These are phyloP conservation scores for Latrodectus elegans DNA, from an alignment of 2,888 invertebrate genomes.

Conservation along the genomic window DNA sequence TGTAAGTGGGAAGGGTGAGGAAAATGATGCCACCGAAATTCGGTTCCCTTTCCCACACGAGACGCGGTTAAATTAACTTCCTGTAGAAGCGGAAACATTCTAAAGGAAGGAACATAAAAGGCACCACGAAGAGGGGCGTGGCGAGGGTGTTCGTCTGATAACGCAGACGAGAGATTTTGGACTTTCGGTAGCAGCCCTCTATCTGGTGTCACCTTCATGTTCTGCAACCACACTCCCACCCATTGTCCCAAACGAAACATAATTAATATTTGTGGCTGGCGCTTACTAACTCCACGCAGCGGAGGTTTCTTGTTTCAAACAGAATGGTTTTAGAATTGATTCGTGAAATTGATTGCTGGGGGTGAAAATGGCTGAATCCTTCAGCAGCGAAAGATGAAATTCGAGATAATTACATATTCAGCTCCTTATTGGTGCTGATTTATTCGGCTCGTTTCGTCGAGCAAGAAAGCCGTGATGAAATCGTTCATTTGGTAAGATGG, in stretches of 20 bases:
- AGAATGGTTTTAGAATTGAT: background rate
- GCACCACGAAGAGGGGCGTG: constrained; percentile 19
- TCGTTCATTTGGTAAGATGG: too few relatives aligned
- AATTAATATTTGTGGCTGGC: background rate
- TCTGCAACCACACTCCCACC: background rate
- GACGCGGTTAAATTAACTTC: constrained; percentile 53
- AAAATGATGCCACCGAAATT: background rate
- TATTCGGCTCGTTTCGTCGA: too few relatives aligned
- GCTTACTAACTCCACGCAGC: background rate
- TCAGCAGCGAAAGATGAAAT: too few relatives aligned
- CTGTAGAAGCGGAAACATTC: constrained; percentile 35
- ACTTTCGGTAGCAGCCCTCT: background rate
- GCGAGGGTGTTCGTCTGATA: constrained; percentile 1
- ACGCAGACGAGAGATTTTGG: background rate
- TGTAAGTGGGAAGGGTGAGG: too few relatives aligned
- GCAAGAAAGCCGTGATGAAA: too few relatives aligned
- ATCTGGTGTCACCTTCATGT: background rate
- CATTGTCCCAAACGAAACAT: background rate
- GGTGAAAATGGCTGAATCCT: too few relatives aligned
- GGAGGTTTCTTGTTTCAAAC: background rate
- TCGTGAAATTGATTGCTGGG: too few relatives aligned
- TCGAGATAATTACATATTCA: too few relatives aligned
- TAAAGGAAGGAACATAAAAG: constrained; percentile 42
- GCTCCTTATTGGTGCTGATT: too few relatives aligned
- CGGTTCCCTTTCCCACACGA: constrained; percentile 14